phyloP scores from a whole-genome alignment of 1,140 invertebrate genomes.

The Bombus affinis region DNA sequence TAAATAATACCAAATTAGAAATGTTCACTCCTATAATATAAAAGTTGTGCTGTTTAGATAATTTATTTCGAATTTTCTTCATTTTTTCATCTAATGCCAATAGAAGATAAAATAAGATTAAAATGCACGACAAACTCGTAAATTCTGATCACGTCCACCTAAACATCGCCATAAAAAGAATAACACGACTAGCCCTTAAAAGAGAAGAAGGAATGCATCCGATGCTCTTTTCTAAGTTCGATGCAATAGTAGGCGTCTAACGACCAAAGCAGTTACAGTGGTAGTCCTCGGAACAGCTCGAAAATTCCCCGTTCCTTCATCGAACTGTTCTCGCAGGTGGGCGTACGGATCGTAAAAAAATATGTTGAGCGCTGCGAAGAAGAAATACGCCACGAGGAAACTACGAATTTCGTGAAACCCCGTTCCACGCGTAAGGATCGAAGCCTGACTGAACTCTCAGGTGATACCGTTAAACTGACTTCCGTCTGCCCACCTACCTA shows the following conservation, averaged over 20 bases:
- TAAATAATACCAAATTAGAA: too few relatives aligned
- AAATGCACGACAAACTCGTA: neutral
- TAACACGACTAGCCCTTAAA: too few relatives aligned
- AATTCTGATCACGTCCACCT: neutral
- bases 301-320: constrained; percentile 21
- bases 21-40: too few relatives aligned
- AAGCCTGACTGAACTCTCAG: constrained; percentile 61
- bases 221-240: neutral
- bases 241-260: constrained; percentile 19
- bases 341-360: constrained; percentile 27
- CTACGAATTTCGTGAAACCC: constrained; percentile 62
- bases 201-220: neutral
- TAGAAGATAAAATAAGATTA: neutral
- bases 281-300: neutral
- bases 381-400: constrained; percentile 33
- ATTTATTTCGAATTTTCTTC: neutral
- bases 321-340: constrained; percentile 6
- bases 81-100: too few relatives aligned
- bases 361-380: neutral
- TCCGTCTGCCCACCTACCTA: constrained; percentile 79
- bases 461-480: constrained; percentile 79
- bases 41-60: neutral
- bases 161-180: neutral
- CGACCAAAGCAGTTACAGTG: neutral
- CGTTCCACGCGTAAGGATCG: constrained; percentile 61